These are phyloP conservation scores for Cheilinus undulatus DNA, from an alignment of 2,113 vertebrate genomes.

Conservation along the genomic window DNA sequence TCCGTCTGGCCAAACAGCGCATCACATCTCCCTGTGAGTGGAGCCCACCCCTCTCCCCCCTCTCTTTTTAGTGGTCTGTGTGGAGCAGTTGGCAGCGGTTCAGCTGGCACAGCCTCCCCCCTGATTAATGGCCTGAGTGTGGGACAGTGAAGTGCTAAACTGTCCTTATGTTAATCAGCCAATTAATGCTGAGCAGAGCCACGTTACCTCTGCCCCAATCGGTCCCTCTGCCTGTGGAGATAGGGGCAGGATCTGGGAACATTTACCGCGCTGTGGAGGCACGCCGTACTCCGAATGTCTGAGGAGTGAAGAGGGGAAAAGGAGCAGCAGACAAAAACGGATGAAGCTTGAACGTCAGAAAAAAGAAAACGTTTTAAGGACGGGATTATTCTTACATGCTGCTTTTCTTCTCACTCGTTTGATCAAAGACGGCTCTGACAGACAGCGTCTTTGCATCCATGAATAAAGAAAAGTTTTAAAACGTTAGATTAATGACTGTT, in stretches of 20 bases:
- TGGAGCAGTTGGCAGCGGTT: slow-evolving; percentile 72
- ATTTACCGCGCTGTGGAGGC: slow-evolving; percentile 21
- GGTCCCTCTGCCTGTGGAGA: slow-evolving; percentile 56
- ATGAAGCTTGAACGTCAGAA: neutral
- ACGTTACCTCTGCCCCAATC: slow-evolving; percentile 72
- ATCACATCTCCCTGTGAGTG: slow-evolving; percentile 56
- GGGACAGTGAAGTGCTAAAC: slow-evolving; percentile 81
- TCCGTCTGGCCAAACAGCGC: slow-evolving; percentile 49
- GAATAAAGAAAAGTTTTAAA: slow-evolving; percentile 27
- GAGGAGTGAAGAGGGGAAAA: neutral
- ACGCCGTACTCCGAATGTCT: neutral
- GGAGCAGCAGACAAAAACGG: neutral
- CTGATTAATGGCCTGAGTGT: slow-evolving; percentile 77
- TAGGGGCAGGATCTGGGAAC: slow-evolving; percentile 34
- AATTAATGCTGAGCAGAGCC: slow-evolving; percentile 78
- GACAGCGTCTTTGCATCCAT: slow-evolving; percentile 37
- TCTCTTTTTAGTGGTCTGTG: slow-evolving; percentile 56
- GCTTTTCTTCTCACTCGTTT: slow-evolving; percentile 28
- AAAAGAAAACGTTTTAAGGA: neutral
- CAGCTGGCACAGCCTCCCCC: slow-evolving; percentile 71
- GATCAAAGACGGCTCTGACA: slow-evolving; percentile 39
- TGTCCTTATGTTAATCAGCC: slow-evolving; percentile 82
- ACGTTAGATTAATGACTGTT: slow-evolving; percentile 58
- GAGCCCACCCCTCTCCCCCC: slow-evolving; percentile 35
- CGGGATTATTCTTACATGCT: slow-evolving; percentile 23